phyloP scores from a whole-genome alignment of 1,140 invertebrate species.

The Diorhabda carinulata region DNA sequence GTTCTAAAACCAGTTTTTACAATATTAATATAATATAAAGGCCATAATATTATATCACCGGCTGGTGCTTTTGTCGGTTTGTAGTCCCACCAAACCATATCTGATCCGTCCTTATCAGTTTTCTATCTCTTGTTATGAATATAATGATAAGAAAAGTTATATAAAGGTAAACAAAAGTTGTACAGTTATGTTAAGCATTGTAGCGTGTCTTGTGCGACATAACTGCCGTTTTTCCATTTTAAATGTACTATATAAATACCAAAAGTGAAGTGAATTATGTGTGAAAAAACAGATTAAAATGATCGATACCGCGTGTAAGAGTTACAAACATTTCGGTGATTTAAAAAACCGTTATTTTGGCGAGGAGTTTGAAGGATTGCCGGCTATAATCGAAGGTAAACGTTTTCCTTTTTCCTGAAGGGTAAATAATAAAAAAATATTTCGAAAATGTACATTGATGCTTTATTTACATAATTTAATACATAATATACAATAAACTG shows the following conservation, averaged over 20 bases:
- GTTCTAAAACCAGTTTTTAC: no score
- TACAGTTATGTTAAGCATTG: not conserved
- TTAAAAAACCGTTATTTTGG: not conserved
- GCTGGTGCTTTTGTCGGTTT: not conserved
- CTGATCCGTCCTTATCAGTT: not conserved
- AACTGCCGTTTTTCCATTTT: not conserved
- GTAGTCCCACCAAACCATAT: not conserved
- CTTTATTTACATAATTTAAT: no score
- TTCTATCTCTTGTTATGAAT: not conserved
- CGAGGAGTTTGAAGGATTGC: not conserved
- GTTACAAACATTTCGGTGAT: not conserved
- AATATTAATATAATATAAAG: no score
- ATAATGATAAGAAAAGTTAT: conserved; percentile 1
- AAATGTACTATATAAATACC: no score
- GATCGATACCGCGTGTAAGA: not conserved
- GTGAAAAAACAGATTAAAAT: not conserved
- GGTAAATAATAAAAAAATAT: no score
- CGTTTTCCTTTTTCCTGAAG: not conserved
- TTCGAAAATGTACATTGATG: no score
- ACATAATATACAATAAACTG: no score
- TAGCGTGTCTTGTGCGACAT: not conserved
- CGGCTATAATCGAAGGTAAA: not conserved
- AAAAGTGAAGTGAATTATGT: not conserved
- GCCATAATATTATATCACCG: no score
- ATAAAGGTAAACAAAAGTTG: conserved; percentile 1